Base-by-base conservation (phyloP, 2,888 invertebrate genomes). In the Chymomyza fuscimana region DNA sequence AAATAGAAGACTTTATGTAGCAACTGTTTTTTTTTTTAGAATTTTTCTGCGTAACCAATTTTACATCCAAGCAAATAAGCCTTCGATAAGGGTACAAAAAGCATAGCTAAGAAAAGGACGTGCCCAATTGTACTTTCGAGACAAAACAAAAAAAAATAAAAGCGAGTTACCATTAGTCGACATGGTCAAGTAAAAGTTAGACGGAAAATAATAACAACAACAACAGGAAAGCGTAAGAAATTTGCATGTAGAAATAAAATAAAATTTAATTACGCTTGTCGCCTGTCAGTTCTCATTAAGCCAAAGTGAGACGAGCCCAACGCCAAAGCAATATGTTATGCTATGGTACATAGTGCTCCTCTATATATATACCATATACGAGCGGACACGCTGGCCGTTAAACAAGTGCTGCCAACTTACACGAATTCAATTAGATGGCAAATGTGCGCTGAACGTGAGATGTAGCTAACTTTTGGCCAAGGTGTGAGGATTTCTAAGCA, bases 231-330 rank as follows among this genome's bases (percentile, higher is more conserved):
- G 58, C 50, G 58, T 54, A 25, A 58, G n/a, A 73, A 76, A 87
- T 88, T 89, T 86, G 87, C 90, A 89, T 89, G 88, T 83, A 86
- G 78, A 87, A 89, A 76, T 85, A 81, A 89, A 90, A 89, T 89
- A 88, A 89, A 90, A 89, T 89, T 89, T 89, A 89, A 89, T 89
- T 89, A 89, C 87, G 87, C 89, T 88, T 89, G 89, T 90, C 89
- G 90, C 89, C 86, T 89, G 89, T 89, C 89, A 89, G 85, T 90
- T 78, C 88, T 89, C 90, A 90, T 89, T 89, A 89, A 77, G 78
- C 72, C 54, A 19, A 69, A 63, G 52, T 60, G 65, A 67, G 67
- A 70, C 76, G 63, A 65, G 71, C 59, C 61, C 62, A 46, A 56
- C 65, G 65, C 63, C 40, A 46, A 52, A 63, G 29, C 52, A 67